Base-by-base conservation (phyloP, 1,140 invertebrate genomes). In the Mizuhopecten yessoensis region DNA sequence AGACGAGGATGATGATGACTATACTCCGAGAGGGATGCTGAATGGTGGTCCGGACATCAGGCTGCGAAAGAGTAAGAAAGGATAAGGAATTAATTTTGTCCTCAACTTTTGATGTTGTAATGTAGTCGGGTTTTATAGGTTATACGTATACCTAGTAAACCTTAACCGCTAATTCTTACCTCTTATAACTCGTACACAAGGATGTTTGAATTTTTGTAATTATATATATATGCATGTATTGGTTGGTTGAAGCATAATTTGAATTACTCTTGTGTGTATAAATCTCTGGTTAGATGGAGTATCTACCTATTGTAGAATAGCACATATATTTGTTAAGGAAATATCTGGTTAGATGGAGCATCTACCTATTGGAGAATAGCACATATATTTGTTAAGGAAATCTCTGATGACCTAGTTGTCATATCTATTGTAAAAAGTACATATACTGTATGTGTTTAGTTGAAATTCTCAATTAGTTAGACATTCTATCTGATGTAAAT, bases 11-110 rank as follows among this genome's bases (percentile, higher is more conserved):
- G 95, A 95, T 34, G 94, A 95, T 89, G 94, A 94, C 39, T 94
- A 93, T 87, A 87, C 90, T 39, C 90, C 90, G 92, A 92, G 91
- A 33, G 93, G 94, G 20, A 93, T 95, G 92, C 90, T 95, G 42
- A 95, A 95, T 94, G 95, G 94, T 89, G 94, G 93, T 42, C 94
- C 94, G 39, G 95, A 94, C 89, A 92, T 94, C 34, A 93, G 93
- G 17, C 90, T 94, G 49, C 94, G 94, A 87, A 95, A 95, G 94
- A 92, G 95, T 95, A 90, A 92, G 92, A 91, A 9, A 49, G 33
- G 13, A 49, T 15, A 36, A 34, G 88, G 34, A 20, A 88, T 88
- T 34, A 17, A 87, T 57, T 20, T 90, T 86, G n/a, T 90, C 87
- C 34, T 11, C 23, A 9, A 17, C 29, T 87, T 13, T 39, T 39